Evolutionary conservation across 2,888 invertebrate genomes (phyloP).

Genomic region (Ectobius pallidus): DNA sequence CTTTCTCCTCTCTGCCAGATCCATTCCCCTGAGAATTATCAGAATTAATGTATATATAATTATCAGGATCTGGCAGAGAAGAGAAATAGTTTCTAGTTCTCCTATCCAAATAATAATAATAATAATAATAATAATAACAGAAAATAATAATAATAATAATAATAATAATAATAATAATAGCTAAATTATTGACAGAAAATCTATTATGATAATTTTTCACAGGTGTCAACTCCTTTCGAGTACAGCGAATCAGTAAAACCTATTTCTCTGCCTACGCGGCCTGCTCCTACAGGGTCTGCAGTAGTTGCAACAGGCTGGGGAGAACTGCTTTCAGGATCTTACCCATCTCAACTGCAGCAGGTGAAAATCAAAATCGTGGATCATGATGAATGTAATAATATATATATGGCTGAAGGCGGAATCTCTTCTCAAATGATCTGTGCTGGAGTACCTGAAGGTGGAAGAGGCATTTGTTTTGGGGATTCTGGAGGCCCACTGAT

Average conservation of each 20-base stretch:
- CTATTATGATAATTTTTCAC: neutral
- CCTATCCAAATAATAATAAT: too few relatives aligned
- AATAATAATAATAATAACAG: too few relatives aligned
- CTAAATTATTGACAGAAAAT: too few relatives aligned
- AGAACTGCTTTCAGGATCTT: neutral
- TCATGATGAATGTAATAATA: neutral
- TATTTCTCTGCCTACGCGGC: neutral
- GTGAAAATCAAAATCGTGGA: neutral
- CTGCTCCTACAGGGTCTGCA: neutral
- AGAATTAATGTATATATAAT: too few relatives aligned
- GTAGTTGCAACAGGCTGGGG: slow-evolving; percentile 6
- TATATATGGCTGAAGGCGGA: neutral
- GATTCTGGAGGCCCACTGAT: slow-evolving; percentile 15
- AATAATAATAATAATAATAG: too few relatives aligned
- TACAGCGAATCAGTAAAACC: neutral
- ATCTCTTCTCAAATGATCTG: slow-evolving; percentile 59
- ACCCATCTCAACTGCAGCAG: neutral
- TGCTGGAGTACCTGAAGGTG: slow-evolving; percentile 58
- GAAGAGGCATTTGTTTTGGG: slow-evolving; percentile 56
- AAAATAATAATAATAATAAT: too few relatives aligned
- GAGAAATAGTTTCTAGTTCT: too few relatives aligned
- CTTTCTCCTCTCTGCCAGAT: too few relatives aligned
- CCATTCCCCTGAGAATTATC: too few relatives aligned
- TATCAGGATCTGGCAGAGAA: too few relatives aligned
- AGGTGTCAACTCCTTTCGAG: neutral